Conservation (phyloP, 2,113 vertebrate genomes). For the Piprites chloris region DNA sequence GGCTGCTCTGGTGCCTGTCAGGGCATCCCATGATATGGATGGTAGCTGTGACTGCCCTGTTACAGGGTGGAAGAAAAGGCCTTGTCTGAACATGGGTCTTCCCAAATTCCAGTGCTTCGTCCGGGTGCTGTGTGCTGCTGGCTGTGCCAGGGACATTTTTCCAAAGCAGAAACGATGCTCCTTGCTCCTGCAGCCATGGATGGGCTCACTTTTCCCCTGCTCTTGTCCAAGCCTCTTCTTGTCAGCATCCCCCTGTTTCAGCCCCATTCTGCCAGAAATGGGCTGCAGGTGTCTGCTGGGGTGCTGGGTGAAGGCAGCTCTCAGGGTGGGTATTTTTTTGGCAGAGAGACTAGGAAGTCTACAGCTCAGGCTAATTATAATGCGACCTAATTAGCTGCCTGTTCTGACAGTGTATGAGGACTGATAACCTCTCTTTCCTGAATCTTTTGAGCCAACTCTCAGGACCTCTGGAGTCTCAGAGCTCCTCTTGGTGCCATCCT, state of each 20-base stretch:
- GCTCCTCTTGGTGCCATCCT: not conserved
- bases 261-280: fast-evolving
- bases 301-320: not conserved
- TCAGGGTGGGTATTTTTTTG: not conserved
- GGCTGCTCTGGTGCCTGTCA: not conserved
- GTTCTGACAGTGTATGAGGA: not conserved
- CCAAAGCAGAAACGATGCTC: not conserved
- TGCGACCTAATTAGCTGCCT: constrained; percentile 48
- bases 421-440: not conserved
- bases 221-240: not conserved
- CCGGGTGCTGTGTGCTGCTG: not conserved
- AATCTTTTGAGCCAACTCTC: not conserved
- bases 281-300: not conserved
- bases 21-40: fast-evolving
- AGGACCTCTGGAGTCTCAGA: not conserved
- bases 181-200: not conserved
- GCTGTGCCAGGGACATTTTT: not conserved
- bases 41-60: not conserved
- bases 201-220: fast-evolving
- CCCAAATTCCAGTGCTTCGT: not conserved
- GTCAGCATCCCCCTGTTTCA: not conserved
- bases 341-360: not conserved
- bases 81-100: fast-evolving
- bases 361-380: constrained; percentile 33
- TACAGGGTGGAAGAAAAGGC: not conserved